A percentile compares a stretch with the other conserved stretches of the same genome.
Evolutionary conservation across 1,140 invertebrate genomes (phyloP).

Genomic region (Cotesia glomerata): DNA sequence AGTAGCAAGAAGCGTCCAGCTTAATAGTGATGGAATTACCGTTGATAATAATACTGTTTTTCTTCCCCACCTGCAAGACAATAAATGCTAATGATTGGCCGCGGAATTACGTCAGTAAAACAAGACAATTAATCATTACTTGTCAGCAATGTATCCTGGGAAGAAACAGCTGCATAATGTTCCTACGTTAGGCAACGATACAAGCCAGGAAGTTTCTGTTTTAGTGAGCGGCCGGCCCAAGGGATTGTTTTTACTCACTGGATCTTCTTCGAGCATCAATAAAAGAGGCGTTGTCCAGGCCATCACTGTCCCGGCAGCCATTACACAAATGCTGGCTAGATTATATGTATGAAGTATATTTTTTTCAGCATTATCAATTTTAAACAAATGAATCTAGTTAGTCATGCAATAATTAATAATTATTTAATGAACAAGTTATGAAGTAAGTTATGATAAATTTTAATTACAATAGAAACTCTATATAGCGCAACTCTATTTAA

Average conservation of each 20-base stretch:
- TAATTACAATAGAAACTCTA: too few relatives aligned
- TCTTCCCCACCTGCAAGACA: conserved; percentile 67
- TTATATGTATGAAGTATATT: not conserved
- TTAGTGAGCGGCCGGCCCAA: conserved; percentile 56
- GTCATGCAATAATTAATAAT: too few relatives aligned
- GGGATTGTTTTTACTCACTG: conserved; percentile 58
- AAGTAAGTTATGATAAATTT: too few relatives aligned
- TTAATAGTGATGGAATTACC: conserved; percentile 71
- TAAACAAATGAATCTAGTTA: too few relatives aligned
- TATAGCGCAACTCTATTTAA: too few relatives aligned
- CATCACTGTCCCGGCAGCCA: conserved; percentile 71
- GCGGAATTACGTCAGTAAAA: not conserved
- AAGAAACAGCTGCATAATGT: conserved; percentile 71
- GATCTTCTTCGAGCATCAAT: conserved; percentile 62
- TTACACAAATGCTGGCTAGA: conserved; percentile 20
- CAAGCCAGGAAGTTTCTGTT: conserved; percentile 79
- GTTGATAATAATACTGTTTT: conserved; percentile 73
- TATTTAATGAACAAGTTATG: too few relatives aligned
- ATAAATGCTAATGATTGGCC: too few relatives aligned
- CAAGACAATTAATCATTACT: conserved; percentile 34
- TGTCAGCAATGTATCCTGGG: conserved; percentile 50
- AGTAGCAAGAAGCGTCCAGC: conserved; percentile 73
- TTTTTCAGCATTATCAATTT: not conserved
- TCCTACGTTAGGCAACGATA: conserved; percentile 79
- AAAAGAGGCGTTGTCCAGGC: conserved; percentile 79